Base-by-base conservation (phyloP, 2,113 vertebrate genomes). In the Passerina amoena region DNA sequence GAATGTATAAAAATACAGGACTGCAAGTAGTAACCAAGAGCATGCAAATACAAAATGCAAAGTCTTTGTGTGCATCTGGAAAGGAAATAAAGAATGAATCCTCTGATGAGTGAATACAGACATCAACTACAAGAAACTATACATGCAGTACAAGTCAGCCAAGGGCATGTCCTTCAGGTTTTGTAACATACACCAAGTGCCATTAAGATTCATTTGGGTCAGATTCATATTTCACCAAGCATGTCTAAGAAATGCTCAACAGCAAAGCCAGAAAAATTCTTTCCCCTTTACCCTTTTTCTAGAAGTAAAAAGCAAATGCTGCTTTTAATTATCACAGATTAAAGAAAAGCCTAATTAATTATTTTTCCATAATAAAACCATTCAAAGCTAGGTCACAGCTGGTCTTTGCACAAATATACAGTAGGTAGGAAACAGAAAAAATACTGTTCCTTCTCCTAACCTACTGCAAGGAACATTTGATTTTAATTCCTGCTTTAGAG, bases 261-360 rank as follows among this genome's bases (percentile, higher is more conserved):
- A 54, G 35, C 45, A 92, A 92, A 92, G 40, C 0, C 30, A 82
- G 45, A 79, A 92, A 72, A 70, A 63, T 14, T 20, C 11, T 38
- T 91, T 77, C n/a, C 20, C n/a, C 30, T 66, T 82, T 73, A 42
- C 17, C 7, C 25, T n/a, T 54, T 38, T 51, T 44, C 71, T 69
- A 73, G 82, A 91, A 91, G 57, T 44, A 80, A 88, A 88, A 88
- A 56, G n/a, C 23, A 96, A 94, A 89, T 45, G 25, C 27, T 65
- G 50, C 11, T 89, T 87, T 90, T 82, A 89, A 90, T 91, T 88
- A 82, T 24, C 70, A 85, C 16, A 87, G 45, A 90, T 80, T 77
- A 70, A 76, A 61, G 65, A 59, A 89, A 95, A 85, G 16, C 33
- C 63, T 91, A 80, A 76, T 87, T 28, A 81, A 86, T 30, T 83